Base-by-base conservation (phyloP, 1,140 invertebrate species). In the Zaprionus camerounensis region DNA sequence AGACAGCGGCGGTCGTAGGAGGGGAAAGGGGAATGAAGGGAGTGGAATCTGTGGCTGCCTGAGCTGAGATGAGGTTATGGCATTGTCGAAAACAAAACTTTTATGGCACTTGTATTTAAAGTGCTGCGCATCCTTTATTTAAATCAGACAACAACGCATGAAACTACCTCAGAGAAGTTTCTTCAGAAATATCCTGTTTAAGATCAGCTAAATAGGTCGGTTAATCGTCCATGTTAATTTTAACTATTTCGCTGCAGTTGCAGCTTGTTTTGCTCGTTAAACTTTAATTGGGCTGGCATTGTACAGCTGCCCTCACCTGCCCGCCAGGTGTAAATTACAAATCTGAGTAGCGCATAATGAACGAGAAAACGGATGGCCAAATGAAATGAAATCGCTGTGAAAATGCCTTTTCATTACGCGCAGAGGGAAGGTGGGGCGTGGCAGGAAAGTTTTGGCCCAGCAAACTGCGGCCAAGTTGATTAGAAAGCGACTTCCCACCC, bases 401-500 rank as follows among this genome's bases (percentile, higher is more conserved):
- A 88, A 88, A 90, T 76, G 84, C 81, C 46, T 51, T 88, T 90
- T 78, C 85, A 81, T 88, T 88, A 90, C 73, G 66, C 74, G 41
- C 38, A 41, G 38, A 15, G 38, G 0, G 38, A 0, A 5, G 1
- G 36, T 5, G 36, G 67, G 68, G 74, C 63, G 49, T 65, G 80
- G 55, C 58, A 61, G 71, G 78, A 88, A 87, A 81, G 65, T 88
- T 88, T 86, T 74, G 3, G 51, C 67, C 78, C 84, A 81, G 88
- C 84, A 88, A 88, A 90, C 85, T 88, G 84, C 71, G 81, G 84
- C 85, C 84, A 88, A 88, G 84, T 88, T 88, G 84, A 88, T 88
- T 88, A 88, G 84, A 88, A 90, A 90, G 71, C 67, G 79, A 67
- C 69, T 73, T 71, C 68, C 70, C 72, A 53, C 73, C 80, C 66